A percentile compares a stretch with the other conserved stretches of the same genome.
Evolutionary conservation across 1,140 invertebrate species (phyloP).

Genomic region (Bilobella aurantiaca): DNA sequence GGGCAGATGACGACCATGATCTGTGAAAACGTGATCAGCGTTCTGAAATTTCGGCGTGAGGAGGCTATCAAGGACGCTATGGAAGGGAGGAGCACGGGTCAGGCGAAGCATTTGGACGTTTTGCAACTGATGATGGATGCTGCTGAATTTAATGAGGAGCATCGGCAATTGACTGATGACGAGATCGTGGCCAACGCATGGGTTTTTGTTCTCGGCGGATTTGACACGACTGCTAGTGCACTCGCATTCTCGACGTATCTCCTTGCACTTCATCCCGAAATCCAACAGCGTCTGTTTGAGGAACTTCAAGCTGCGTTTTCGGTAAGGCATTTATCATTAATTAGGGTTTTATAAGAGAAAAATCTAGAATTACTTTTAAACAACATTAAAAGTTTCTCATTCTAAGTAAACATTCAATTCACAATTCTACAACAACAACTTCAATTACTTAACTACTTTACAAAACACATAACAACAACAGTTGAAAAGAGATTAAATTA

Average conservation of each 20-base stretch:
- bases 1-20: conserved; percentile 39
- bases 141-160: conserved; percentile 9
- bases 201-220: conserved; percentile 44
- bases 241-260: conserved; percentile 43
- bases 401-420: too few species aligned
- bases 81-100: background rate
- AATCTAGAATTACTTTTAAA: too few species aligned
- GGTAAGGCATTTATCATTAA: too few species aligned
- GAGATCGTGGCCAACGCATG: conserved; percentile 42
- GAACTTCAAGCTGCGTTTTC: conserved; percentile 21
- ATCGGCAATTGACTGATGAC: conserved; percentile 36
- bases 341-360: too few species aligned
- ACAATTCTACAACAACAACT: too few species aligned
- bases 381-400: too few species aligned
- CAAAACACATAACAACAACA: too few species aligned
- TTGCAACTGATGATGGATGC: conserved; percentile 28
- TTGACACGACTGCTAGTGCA: conserved; percentile 44
- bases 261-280: conserved; percentile 42
- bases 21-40: conserved; percentile 36
- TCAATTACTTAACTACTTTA: too few species aligned
- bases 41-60: conserved; percentile 33
- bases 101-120: conserved; percentile 8
- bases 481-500: too few species aligned
- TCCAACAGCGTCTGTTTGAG: conserved; percentile 42
- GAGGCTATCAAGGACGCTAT: background rate